Conservation (phyloP, 2,888 invertebrate species). For the Pristionchus mayeri region DNA sequence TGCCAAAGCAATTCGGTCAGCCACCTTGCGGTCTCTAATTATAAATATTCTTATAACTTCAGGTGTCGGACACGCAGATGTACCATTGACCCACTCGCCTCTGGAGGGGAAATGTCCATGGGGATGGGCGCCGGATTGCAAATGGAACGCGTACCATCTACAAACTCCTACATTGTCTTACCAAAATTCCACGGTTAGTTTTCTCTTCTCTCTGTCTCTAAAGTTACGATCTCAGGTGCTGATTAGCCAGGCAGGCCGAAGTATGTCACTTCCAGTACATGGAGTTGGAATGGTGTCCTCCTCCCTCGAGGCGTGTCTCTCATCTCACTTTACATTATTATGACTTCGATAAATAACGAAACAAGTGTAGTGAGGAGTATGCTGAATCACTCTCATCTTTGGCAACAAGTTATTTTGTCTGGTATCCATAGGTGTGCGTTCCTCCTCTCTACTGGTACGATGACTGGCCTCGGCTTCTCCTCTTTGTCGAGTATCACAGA, state of each 20-base stretch:
- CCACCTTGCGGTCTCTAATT: too few species aligned
- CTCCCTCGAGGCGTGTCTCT: not conserved
- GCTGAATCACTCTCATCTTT: too few species aligned
- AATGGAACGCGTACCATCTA: constrained; percentile 21
- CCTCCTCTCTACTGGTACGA: constrained; percentile 47
- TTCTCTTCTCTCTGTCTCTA: too few species aligned
- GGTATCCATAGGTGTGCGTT: constrained; percentile 12
- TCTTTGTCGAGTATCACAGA: constrained; percentile 31
- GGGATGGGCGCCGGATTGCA: constrained; percentile 32
- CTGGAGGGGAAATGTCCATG: constrained; percentile 30
- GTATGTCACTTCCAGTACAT: not conserved
- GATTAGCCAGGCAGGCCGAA: not conserved
- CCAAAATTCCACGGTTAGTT: not conserved
- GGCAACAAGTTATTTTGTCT: not conserved
- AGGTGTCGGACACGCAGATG: too few species aligned
- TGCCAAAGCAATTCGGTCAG: too few species aligned
- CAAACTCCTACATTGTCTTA: not conserved
- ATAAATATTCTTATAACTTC: too few species aligned
- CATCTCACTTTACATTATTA: not conserved
- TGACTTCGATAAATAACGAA: too few species aligned
- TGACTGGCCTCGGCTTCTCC: constrained; percentile 45
- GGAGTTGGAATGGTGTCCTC: not conserved
- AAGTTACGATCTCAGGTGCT: not conserved
- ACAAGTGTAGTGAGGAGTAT: too few species aligned
- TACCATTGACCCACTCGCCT: not conserved